A percentile compares a stretch with the other conserved stretches of the same genome.
Conservation (phyloP, 2,797 vertebrate genomes). For the Microctenopoma stevenorrisi region DNA sequence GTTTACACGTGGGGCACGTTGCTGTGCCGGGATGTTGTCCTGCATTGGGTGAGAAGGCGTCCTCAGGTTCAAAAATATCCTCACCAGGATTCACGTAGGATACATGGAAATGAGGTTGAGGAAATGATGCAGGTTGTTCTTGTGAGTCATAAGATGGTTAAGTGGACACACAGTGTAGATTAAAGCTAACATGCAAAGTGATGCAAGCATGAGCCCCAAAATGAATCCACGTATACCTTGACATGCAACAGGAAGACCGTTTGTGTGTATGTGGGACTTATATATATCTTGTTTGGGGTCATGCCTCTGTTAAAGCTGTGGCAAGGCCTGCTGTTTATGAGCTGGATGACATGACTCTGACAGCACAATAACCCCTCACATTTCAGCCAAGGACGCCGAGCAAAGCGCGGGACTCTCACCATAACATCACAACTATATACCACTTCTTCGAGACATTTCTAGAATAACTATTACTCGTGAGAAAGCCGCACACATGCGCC, state of each 20-base stretch:
- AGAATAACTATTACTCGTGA: slow-evolving; percentile 46
- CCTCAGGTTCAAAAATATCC: too few species aligned
- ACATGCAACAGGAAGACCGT: neutral
- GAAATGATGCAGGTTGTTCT: too few species aligned
- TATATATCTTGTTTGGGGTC: slow-evolving; percentile 14
- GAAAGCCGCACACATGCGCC: slow-evolving; percentile 14
- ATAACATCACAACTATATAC: slow-evolving; percentile 25
- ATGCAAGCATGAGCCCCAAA: too few species aligned
- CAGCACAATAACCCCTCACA: slow-evolving; percentile 62
- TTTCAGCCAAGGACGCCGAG: slow-evolving; percentile 49
- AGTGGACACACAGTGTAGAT: too few species aligned
- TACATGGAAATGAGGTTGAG: too few species aligned
- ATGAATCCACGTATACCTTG: neutral
- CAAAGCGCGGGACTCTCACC: slow-evolving; percentile 42
- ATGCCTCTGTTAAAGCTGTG: slow-evolving; percentile 16
- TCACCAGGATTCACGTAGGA: too few species aligned
- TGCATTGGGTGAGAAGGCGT: too few species aligned
- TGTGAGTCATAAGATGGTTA: too few species aligned
- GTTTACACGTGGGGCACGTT: neutral
- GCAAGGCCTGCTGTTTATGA: slow-evolving; percentile 52
- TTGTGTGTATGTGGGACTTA: neutral
- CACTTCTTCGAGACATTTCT: slow-evolving; percentile 24
- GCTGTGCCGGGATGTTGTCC: slow-evolving; percentile 7
- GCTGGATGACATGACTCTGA: slow-evolving; percentile 37
- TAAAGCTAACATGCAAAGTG: too few species aligned